Percentiles rank a stretch among this genome's conserved stretches.
Conservation (phyloP, 2,797 vertebrate genomes). For the Picus viridis region DNA sequence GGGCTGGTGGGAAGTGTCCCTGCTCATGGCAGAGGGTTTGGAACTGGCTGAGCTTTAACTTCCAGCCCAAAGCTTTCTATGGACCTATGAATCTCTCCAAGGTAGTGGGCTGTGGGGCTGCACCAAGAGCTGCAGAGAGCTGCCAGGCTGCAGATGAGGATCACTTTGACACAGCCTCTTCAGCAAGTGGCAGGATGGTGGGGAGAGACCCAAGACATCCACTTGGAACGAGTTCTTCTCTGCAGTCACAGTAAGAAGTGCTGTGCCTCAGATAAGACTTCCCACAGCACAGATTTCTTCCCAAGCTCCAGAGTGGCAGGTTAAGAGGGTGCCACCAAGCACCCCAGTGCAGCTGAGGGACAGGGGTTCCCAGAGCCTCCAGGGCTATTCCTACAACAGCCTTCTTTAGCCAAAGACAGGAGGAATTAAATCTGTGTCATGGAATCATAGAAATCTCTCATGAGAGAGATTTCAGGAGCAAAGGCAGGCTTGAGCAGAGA, state of each 20-base stretch:
- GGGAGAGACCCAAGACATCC: background rate
- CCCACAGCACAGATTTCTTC: constrained; percentile 17
- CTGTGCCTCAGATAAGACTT: background rate
- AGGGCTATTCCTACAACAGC: background rate
- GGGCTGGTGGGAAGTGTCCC: too few relatives aligned
- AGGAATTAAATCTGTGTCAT: constrained; percentile 3
- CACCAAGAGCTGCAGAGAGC: constrained; percentile 2
- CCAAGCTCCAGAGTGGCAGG: background rate
- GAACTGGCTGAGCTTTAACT: too few relatives aligned
- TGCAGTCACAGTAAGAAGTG: background rate
- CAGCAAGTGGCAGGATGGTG: background rate
- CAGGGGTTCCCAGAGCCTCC: background rate
- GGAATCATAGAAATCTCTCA: background rate
- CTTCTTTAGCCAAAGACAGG: background rate
- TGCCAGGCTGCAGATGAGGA: constrained; percentile 39
- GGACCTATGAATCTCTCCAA: background rate
- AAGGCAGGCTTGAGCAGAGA: too few relatives aligned
- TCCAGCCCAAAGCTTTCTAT: too few relatives aligned
- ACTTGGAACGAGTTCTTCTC: constrained; percentile 41
- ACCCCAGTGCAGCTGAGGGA: background rate
- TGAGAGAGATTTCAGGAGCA: too few relatives aligned
- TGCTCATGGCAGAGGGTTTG: too few relatives aligned
- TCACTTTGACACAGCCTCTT: constrained; percentile 39
- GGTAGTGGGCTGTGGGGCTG: background rate
- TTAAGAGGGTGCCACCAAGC: background rate